A percentile compares a stretch with the other conserved stretches of the same genome.
phyloP scores from a whole-genome alignment of 2,797 vertebrate species.

The Cryptoblepharus egeriae region DNA sequence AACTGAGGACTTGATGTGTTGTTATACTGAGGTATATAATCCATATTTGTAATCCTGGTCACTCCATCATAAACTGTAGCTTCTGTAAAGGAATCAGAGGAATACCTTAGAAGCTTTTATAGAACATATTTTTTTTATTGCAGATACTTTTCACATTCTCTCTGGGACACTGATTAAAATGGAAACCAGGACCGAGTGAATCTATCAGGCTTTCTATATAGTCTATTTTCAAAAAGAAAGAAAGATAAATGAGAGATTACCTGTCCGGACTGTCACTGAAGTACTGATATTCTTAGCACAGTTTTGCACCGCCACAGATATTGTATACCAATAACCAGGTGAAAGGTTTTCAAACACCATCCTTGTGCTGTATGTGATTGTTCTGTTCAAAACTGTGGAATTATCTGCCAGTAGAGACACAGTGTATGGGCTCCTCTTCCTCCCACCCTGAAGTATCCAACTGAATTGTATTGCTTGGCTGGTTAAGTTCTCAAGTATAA shows the following conservation, averaged over 20 bases:
- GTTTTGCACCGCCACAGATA: conserved; percentile 44
- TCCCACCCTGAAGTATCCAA: conserved; percentile 38
- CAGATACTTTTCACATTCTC: not conserved
- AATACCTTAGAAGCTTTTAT: not conserved
- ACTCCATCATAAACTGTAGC: conserved; percentile 43
- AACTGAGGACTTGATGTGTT: conserved; percentile 51
- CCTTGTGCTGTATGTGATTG: not conserved
- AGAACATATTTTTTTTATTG: not conserved
- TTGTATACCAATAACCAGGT: conserved; percentile 31
- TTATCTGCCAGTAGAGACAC: conserved; percentile 11
- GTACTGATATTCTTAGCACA: conserved; percentile 12
- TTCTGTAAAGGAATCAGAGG: conserved; percentile 41
- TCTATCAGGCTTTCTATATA: not conserved
- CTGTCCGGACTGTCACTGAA: conserved; percentile 57
- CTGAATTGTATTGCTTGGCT: conserved; percentile 40
- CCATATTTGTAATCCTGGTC: conserved; percentile 39
- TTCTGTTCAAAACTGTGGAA: not conserved
- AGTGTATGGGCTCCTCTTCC: not conserved
- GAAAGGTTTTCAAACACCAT: conserved; percentile 23
- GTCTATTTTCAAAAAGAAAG: not conserved
- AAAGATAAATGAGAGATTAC: conserved; percentile 40
- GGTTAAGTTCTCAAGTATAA: conserved; percentile 26
- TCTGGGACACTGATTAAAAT: not conserved
- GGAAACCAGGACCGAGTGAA: not conserved
- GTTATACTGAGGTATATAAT: conserved; percentile 15